Evolutionary conservation across 2,888 invertebrate genomes (phyloP).

Genomic region (Theretra japonica): DNA sequence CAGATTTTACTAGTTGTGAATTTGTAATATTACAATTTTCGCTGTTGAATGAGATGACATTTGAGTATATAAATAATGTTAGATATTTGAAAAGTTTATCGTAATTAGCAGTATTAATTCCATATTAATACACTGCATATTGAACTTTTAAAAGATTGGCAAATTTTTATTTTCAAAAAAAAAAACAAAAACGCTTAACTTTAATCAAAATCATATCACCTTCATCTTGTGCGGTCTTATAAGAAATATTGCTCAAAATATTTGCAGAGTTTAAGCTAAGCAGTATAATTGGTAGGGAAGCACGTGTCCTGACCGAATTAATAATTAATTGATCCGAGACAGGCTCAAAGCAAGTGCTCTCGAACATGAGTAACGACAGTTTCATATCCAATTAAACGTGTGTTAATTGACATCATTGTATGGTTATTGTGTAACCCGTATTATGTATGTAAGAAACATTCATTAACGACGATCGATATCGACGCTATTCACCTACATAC

Average conservation of each 20-base stretch:
- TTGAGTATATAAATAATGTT: too few relatives aligned
- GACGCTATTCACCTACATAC: background rate
- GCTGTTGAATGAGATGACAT: too few relatives aligned
- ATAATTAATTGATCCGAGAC: slow-evolving; percentile 47
- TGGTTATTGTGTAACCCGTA: slow-evolving; percentile 29
- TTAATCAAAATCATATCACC: too few relatives aligned
- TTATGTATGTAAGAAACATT: slow-evolving; percentile 5
- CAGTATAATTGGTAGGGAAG: background rate
- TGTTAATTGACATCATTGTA: slow-evolving; percentile 45
- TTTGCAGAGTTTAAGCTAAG: background rate
- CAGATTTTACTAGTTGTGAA: background rate
- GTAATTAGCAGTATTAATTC: too few relatives aligned
- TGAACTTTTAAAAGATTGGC: too few relatives aligned
- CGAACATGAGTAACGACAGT: slow-evolving; percentile 55
- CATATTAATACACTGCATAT: too few relatives aligned
- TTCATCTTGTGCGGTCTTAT: too few relatives aligned
- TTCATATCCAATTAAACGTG: slow-evolving; percentile 59
- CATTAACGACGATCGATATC: slow-evolving; percentile 1
- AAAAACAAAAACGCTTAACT: too few relatives aligned
- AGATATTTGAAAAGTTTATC: too few relatives aligned
- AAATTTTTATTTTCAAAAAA: too few relatives aligned
- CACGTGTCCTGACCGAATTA: slow-evolving; percentile 32
- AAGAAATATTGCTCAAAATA: background rate
- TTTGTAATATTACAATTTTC: too few relatives aligned
- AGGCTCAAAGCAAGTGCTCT: slow-evolving; percentile 44